Base-by-base conservation (phyloP, 1,140 invertebrate species). In the Psix sp. region DNA sequence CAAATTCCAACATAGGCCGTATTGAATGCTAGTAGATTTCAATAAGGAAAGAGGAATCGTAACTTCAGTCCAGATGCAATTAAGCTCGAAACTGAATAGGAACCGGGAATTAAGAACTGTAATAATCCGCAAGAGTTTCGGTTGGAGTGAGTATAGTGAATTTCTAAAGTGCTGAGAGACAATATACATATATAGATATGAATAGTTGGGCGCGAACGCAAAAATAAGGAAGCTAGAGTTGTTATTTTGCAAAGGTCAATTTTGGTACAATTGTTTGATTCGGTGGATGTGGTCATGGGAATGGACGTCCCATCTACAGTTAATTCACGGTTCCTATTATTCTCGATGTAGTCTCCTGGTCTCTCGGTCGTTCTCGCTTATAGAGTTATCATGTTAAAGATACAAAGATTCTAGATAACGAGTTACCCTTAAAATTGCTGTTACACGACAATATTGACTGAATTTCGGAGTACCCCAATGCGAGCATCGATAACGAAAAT, bases 241-340 rank as follows among this genome's bases (percentile, higher is more conserved):
- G n/a, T n/a, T n/a, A n/a, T n/a, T n/a, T n/a, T n/a, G 21, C 21
- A 24, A 24, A 5, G 21, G 9, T 24, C 21, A 24, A 24, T 24
- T 24, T n/a, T n/a, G n/a, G n/a, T n/a, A n/a, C n/a, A n/a, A n/a
- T n/a, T n/a, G n/a, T n/a, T n/a, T n/a, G n/a, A n/a, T n/a, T n/a
- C 5, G 38, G 24, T 31, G 3, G 29, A 54, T 40, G 15, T 24
- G n/a, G 5, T 42, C 42, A 11, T 6, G 15, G 24, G 17, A 54
- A 16, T 20, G 4, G 3, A 16, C 11, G 26, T 33, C 20, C 29
- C 31, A 43, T 45, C 13, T 57, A 43, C n/a, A 57, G 18, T 60
- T 60, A 60, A 60, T 60, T 48, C 24, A 31, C 43, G 45, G 21
- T 60, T 20, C 24, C 56, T 39, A 29, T 26, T 48, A 15, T 59